Evolutionary conservation across 1,140 invertebrate species (phyloP).

Genomic region (Thaumatotibia leucotreta): DNA sequence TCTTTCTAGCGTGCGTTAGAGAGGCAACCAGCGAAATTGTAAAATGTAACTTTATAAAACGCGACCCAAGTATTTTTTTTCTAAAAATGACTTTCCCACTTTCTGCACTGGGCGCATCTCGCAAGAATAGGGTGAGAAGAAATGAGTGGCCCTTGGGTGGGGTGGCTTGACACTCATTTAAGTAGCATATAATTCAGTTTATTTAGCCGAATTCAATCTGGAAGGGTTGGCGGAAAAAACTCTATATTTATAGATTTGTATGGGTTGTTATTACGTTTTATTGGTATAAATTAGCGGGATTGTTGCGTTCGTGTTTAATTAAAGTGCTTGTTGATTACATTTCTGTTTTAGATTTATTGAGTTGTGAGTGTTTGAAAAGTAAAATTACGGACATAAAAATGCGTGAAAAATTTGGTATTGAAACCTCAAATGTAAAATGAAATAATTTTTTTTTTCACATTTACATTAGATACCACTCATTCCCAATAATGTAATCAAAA

Average conservation of each 20-base stretch:
- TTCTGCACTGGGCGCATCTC: slow-evolving; percentile 23
- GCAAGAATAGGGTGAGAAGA: slow-evolving; percentile 53
- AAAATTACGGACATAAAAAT: background rate
- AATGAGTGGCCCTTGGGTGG: slow-evolving; percentile 52
- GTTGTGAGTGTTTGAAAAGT: background rate
- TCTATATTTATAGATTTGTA: slow-evolving; percentile 24
- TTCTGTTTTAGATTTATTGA: slow-evolving; percentile 16
- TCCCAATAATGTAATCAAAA: too few species aligned
- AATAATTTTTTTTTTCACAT: too few species aligned
- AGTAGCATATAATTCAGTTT: slow-evolving; percentile 75
- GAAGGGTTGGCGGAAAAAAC: slow-evolving; percentile 58
- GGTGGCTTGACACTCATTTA: slow-evolving; percentile 69
- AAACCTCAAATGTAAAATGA: too few species aligned
- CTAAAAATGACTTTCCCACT: slow-evolving; percentile 14
- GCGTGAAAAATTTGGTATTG: background rate
- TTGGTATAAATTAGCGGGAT: slow-evolving; percentile 69
- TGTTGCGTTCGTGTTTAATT: slow-evolving; percentile 54
- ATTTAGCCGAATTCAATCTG: slow-evolving; percentile 72
- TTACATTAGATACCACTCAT: too few species aligned
- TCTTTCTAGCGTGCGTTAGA: too few species aligned
- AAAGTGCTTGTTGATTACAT: slow-evolving; percentile 7
- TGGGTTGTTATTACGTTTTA: slow-evolving; percentile 39
- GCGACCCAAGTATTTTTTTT: background rate
- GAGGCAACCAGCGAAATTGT: too few species aligned
- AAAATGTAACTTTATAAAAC: too few species aligned